Evolutionary conservation across 2,797 vertebrate species (phyloP).

Genomic region (Poecilia picta): DNA sequence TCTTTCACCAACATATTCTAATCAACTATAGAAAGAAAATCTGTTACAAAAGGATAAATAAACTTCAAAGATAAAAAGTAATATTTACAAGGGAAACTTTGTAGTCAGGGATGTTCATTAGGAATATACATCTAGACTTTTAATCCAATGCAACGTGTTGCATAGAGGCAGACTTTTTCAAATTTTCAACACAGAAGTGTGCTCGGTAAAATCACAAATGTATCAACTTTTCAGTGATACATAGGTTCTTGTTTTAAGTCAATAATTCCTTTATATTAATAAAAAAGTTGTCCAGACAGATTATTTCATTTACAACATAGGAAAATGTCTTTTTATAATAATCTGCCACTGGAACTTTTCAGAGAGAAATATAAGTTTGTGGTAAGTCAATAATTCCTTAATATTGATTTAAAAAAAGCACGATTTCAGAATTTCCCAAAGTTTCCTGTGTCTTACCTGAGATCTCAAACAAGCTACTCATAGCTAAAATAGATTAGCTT

Average conservation of each 20-base stretch:
- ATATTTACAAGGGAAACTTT: neutral
- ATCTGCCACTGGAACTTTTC: too few species aligned
- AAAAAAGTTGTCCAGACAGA: too few species aligned
- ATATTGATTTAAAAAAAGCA: neutral
- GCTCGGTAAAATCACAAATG: neutral
- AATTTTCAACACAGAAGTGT: neutral
- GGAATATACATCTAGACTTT: neutral
- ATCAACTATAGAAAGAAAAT: neutral
- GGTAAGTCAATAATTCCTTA: too few species aligned
- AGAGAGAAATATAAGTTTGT: too few species aligned
- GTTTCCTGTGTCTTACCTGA: neutral
- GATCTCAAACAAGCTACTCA: neutral
- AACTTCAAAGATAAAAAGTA: neutral
- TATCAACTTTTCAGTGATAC: too few species aligned
- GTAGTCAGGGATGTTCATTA: neutral
- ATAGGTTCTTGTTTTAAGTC: too few species aligned
- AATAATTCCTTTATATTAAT: too few species aligned
- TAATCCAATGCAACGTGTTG: neutral
- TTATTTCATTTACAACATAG: too few species aligned
- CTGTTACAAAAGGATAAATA: neutral
- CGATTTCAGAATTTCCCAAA: neutral
- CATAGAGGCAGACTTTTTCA: neutral
- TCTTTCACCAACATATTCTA: neutral
- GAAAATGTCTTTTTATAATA: too few species aligned
- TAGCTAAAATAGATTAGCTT: neutral